These are phyloP conservation scores for Portevinia maculata DNA, from an alignment of 2,888 invertebrate genomes.

Conservation along the genomic window DNA sequence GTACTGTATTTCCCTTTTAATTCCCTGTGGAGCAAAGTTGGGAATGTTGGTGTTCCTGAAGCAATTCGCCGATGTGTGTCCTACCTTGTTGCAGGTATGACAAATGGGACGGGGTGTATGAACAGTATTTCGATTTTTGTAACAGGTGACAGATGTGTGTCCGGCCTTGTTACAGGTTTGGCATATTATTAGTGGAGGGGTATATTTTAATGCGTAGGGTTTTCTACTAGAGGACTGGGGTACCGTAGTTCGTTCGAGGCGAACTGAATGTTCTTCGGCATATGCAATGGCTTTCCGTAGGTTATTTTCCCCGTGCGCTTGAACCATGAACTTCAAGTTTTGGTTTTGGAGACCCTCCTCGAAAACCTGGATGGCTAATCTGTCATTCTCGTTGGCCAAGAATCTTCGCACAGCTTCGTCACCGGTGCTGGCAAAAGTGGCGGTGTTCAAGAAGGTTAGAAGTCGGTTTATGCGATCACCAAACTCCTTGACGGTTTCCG, in stretches of 20 bases:
- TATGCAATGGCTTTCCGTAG: slow-evolving; percentile 7
- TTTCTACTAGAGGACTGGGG: too few relatives aligned
- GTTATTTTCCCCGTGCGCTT: neutral
- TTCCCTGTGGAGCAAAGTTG: slow-evolving; percentile 1
- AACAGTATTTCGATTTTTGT: neutral
- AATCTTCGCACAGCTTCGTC: slow-evolving; percentile 4
- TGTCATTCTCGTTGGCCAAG: neutral
- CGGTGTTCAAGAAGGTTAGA: neutral
- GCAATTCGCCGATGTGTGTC: slow-evolving; percentile 4
- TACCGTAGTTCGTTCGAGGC: neutral
- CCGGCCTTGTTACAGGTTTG: slow-evolving; percentile 12
- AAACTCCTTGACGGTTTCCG: slow-evolving; percentile 3
- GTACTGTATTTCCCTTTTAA: neutral
- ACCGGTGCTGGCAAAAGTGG: neutral
- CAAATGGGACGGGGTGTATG: neutral
- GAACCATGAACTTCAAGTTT: slow-evolving; percentile 7
- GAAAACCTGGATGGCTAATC: slow-evolving; percentile 1
- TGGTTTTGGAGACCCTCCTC: slow-evolving; percentile 13
- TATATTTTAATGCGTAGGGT: too few relatives aligned
- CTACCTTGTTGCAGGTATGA: too few relatives aligned
- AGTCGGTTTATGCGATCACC: slow-evolving; percentile 7
- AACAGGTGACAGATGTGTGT: too few relatives aligned
- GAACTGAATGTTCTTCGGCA: neutral
- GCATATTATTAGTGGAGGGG: too few relatives aligned
- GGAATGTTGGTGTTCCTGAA: neutral